Evolutionary conservation across 2,888 invertebrate species (phyloP), one percentile per base, ranked within the genome.

Genomic region (Limnephilus auricula): DNA sequence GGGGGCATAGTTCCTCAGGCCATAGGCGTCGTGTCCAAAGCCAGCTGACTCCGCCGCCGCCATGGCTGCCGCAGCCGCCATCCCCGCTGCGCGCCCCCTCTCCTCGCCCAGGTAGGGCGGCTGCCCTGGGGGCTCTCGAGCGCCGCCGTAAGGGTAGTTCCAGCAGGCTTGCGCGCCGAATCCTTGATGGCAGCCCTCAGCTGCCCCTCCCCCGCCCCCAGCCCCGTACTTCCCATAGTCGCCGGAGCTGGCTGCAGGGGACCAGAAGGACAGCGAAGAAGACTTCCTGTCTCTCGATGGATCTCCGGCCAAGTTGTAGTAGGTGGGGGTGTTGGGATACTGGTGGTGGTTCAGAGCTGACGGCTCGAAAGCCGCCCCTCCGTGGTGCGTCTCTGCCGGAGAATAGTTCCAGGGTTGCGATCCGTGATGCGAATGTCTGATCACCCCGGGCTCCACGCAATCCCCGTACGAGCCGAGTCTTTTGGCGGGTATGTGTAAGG

Each of bases 401-500:
- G 97, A 97, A 95, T 97, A 98, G 94, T 97, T 97, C 98, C 98
- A 98, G 92, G 97, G 96, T 93, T 96, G 97, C 93, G 95, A 95
- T 93, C 95, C 95, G 93, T 97, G 97, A 93, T 97, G 97, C 94
- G 97, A 97, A 95, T 98, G 98, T 93, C 98, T 96, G 94, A 98
- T 98, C 94, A 98, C 98, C 85, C 98, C 97, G 89, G 97, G 96
- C 94, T 96, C 97, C 92, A 96, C 96, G 93, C 96, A 96, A 90
- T 93, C 93, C 79, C 93, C 96, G 94, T 96, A 97, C 93, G 95
- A 96, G 93, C 94, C 95, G 91, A 96, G 95, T 94, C 98, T 96
- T 95, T 98, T 98, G 94, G 98, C 98, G 93, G 98, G 98, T 95
- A 98, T 98, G 96, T 98, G 98, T 93, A 98, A 96, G 92, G 98